Conservation (phyloP, 2,888 invertebrate genomes). For the Timema podura region DNA sequence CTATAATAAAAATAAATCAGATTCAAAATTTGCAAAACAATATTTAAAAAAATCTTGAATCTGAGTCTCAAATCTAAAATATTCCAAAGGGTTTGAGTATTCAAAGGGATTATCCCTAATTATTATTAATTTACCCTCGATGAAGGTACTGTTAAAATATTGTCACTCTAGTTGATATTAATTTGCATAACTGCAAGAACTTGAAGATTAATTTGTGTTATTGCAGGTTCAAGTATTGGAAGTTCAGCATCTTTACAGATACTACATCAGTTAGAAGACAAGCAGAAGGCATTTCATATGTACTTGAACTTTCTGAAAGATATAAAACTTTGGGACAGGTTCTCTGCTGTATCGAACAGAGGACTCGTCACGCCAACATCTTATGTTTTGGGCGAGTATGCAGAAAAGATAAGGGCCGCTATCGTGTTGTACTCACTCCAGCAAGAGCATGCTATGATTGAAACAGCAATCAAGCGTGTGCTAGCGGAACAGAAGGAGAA, state of each 20-base stretch:
- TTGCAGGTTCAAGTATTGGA: constrained; percentile 50
- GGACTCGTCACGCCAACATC: constrained; percentile 53
- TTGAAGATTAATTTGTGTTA: not conserved
- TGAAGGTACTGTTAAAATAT: no score
- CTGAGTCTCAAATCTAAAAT: no score
- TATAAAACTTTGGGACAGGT: constrained; percentile 60
- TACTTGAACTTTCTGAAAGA: constrained; percentile 73
- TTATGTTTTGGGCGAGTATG: constrained; percentile 63
- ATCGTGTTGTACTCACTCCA: constrained; percentile 64
- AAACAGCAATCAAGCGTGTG: constrained; percentile 54
- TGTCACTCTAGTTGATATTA: no score
- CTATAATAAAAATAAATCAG: no score
- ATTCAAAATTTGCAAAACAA: no score
- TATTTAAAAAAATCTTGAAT: no score
- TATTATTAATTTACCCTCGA: no score
- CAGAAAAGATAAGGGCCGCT: constrained; percentile 76
- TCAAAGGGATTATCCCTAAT: no score
- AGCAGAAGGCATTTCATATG: constrained; percentile 73
- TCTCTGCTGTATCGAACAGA: constrained; percentile 48
- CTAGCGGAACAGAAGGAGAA: constrained; percentile 47
- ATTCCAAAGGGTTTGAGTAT: no score
- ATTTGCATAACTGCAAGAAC: no score
- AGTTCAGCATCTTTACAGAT: constrained; percentile 80
- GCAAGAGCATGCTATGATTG: constrained; percentile 48
- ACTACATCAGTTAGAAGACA: constrained; percentile 80